Evolutionary conservation across 1,140 invertebrate species (phyloP).

Genomic region (Macrobrachium rosenbergii): DNA sequence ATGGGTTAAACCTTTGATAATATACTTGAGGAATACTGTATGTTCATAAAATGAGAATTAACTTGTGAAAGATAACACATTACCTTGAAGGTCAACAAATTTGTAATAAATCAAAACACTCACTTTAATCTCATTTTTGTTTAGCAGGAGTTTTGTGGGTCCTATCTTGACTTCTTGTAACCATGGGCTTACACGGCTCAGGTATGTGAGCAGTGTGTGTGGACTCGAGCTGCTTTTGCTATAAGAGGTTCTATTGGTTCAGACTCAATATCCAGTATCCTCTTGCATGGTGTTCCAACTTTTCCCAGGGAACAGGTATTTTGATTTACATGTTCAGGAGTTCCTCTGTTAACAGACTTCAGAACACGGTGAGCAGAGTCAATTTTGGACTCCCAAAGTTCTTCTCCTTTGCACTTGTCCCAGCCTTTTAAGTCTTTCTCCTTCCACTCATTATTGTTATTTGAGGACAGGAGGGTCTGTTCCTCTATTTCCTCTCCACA

Average conservation of each 20-base stretch:
- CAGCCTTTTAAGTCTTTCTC: slow-evolving; percentile 44
- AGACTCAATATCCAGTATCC: slow-evolving; percentile 35
- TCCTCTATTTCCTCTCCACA: slow-evolving; percentile 54
- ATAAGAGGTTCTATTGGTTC: slow-evolving; percentile 37
- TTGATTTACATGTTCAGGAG: slow-evolving; percentile 32
- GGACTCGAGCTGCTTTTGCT: slow-evolving; percentile 56
- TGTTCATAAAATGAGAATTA: slow-evolving; percentile 2
- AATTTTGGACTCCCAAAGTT: slow-evolving; percentile 20
- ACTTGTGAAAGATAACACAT: background rate
- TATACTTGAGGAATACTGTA: background rate
- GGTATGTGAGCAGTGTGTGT: slow-evolving; percentile 59
- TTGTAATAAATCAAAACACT: background rate
- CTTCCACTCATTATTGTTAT: slow-evolving; percentile 61
- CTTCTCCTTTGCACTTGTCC: slow-evolving; percentile 43
- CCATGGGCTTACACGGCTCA: slow-evolving; percentile 64
- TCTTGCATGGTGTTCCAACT: slow-evolving; percentile 10
- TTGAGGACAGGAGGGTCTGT: slow-evolving; percentile 48
- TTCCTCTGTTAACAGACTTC: slow-evolving; percentile 49
- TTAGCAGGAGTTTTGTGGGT: slow-evolving; percentile 71
- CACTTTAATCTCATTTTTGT: slow-evolving; percentile 32
- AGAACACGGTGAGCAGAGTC: slow-evolving; percentile 42
- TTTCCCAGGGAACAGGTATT: slow-evolving; percentile 12
- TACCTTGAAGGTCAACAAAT: slow-evolving; percentile 8
- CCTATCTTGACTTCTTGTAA: slow-evolving; percentile 66
- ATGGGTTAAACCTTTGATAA: background rate